Base-by-base conservation (phyloP, 2,888 invertebrate species). In the Cryptus armator region DNA sequence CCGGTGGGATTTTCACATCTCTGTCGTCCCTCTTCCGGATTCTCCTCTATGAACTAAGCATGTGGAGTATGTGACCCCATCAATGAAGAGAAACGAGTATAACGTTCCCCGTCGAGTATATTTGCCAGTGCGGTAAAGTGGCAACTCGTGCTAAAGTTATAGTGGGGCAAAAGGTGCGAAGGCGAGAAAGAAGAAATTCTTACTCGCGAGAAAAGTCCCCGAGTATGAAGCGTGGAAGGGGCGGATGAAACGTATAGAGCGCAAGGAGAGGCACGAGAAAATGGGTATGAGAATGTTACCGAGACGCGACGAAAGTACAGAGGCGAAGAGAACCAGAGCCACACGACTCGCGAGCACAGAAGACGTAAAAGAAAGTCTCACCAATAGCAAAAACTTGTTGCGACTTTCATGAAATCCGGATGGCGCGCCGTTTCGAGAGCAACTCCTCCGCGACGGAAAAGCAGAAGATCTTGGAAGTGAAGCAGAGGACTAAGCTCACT, bases 331-430 rank as follows among this genome's bases (percentile, higher is more conserved):
- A 51, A 46, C 66, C 24, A 24, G 64, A 46, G 59, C 48, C 66
- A 75, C 74, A 32, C 59, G 66, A 84, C 71, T 66, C 78, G n/a
- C 67, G 53, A 19, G 59, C 84, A 74, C 72, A 75, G 77, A 75
- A 48, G 37, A 66, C 62, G 44, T 70, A 56, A 62, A 78, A 70
- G 66, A 62, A 71, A 68, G 80, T 76, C 72, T 71, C 76, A 29
- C 51, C 83, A 70, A 81, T 84, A 70, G 85, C 53, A 85, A 89
- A 89, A 90, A 91, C 89, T 92, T 91, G 92, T 91, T 91, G 92
- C 90, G 88, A 89, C 86, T 91, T 89, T 86, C 83, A 88, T 87
- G 87, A 88, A 90, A 90, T 89, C 85, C 87, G 81, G 80, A 79
- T 87, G 84, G 74, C 72, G 72, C 62, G 48, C 48, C 72, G 76